Base-by-base conservation (phyloP, 2,888 invertebrate species). In the Coremacera marginata region DNA sequence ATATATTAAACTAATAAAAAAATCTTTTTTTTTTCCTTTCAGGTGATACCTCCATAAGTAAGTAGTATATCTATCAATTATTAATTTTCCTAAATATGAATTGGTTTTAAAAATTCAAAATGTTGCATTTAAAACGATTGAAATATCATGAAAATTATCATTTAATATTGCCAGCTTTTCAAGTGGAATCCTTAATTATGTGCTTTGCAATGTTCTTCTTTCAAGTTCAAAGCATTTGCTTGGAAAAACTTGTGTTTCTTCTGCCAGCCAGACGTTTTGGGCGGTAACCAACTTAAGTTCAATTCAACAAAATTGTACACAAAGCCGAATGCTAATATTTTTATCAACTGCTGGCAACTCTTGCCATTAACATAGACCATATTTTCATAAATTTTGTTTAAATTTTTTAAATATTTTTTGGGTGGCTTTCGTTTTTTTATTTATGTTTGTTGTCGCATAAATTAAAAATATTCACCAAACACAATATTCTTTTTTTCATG, bases 21-120 rank as follows among this genome's bases (percentile, higher is more conserved):
- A 0, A 55, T n/a, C 25, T 72, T 31, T 27, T 71, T 73, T 25
- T 57, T 70, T 77, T 73, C 72, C 55, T 72, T 88, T 4, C 85
- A 88, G 88, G 87, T 85, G 88, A 88, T 83, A 88, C 86, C 79
- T 88, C 88, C 80, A 88, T 88, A 88, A 88, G 88, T 88, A 89
- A 88, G 88, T 88, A 72, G 71, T 76, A 84, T 80, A 81, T 81
- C 82, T 31, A 31, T n/a, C n/a, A n/a, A n/a, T n/a, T n/a, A n/a
- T n/a, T n/a, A 84, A 82, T 76, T 79, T 63, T 76, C 73, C 55
- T 62, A 79, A 79, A 70, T 37, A 25, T 74, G 71, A 83, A 86
- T 86, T 87, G 86, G 86, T 84, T 78, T 75, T 75, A 62, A 70
- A 60, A 70, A 60, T 67, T 65, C 65, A 77, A 70, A 81, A 82